Percentiles rank a stretch among this genome's conserved stretches.
Evolutionary conservation across 2,113 vertebrate species (phyloP).

Genomic region (Oxyura jamaicensis): DNA sequence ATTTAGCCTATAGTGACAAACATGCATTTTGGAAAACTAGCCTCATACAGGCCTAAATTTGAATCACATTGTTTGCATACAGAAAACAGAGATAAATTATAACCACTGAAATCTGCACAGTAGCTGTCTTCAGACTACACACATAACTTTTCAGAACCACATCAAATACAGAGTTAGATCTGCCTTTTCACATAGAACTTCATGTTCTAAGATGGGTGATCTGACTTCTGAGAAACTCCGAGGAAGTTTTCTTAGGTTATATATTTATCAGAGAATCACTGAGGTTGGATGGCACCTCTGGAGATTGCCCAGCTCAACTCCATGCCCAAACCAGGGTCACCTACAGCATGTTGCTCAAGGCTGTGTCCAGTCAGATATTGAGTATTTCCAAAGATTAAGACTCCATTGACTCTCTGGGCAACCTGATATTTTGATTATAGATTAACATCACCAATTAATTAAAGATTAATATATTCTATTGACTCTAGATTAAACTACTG

Average conservation of each 20-base stretch:
- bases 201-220: neutral
- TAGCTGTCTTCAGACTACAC: neutral
- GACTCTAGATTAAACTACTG: neutral
- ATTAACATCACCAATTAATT: neutral
- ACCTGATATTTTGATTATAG: neutral
- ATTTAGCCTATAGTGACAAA: neutral
- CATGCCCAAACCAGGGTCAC: neutral
- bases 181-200: neutral
- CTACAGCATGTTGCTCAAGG: neutral
- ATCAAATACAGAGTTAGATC: neutral
- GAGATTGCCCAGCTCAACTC: rapidly evolving
- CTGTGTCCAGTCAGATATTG: neutral
- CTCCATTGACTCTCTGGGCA: neutral
- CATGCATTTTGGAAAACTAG: neutral
- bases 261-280: neutral
- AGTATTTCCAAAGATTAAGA: neutral
- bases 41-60: neutral
- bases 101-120: neutral
- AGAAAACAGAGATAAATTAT: neutral
- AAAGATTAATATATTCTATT: neutral
- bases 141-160: neutral
- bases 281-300: neutral
- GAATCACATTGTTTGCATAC: neutral
- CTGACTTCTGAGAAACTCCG: neutral
- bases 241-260: neutral